Evolutionary conservation across 2,113 vertebrate genomes (phyloP), one percentile per base, ranked within the genome.

Genomic region (Pomatostomus ruficeps): DNA sequence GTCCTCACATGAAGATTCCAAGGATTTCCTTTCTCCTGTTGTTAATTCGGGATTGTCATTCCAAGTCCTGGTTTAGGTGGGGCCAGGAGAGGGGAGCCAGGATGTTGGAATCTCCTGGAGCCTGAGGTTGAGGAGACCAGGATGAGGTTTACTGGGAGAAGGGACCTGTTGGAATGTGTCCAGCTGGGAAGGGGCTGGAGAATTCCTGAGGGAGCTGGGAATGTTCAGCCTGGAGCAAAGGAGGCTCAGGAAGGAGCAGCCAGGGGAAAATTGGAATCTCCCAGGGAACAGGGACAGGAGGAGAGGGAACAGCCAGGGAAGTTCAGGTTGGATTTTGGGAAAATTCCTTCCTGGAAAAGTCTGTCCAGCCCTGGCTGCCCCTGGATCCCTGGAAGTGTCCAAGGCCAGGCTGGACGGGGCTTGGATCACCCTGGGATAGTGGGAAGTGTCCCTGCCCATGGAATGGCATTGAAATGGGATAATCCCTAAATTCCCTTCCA

Each of bases 201-300:
- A 57, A 29, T 7, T 3, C 29, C 52, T 65, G 62, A 65, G 62
- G 42, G 68, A 71, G 19, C 38, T 42, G 68, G 38, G 29, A 33
- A 22, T 20, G 49, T 28, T 85, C 4, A 85, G 15, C 12, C 59
- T 57, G 59, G 61, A 75, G 43, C 0, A 85, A 11, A 75, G 51
- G 61, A 2, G 51, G 51, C 2, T 75, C 51, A 31, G 81, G 81
- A 84, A 49, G 58, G 57, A 23, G 35, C 48, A 62, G 36, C 36
- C 1, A 1, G 36, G 33, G 23, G 24, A 26, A 8, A n/a, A 1
- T 23, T 0, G 4, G 78, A 36, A 0, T 59, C 11, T 70, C 7
- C 21, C 42, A 67, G 35, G 55, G 79, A 26, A 45, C 67, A 73
- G 58, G 58, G 38, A 85, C 59, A 74, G 70, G 82, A 48, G 14